phyloP scores from a whole-genome alignment of 2,113 vertebrate genomes.

The Uropsilus gracilis region DNA sequence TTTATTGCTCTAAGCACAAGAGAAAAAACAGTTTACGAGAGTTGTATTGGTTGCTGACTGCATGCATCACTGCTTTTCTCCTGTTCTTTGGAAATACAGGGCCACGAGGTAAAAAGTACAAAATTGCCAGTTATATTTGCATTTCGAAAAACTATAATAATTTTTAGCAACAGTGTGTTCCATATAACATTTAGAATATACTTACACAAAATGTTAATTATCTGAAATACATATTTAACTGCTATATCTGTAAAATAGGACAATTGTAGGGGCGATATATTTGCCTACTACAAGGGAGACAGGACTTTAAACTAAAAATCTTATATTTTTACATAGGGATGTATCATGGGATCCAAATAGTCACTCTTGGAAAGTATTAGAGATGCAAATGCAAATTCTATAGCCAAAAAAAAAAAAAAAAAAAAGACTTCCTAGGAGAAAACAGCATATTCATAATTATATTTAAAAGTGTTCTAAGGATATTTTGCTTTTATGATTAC shows the following conservation, averaged over 20 bases:
- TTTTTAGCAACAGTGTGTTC: background rate
- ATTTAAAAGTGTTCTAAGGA: constrained; percentile 35
- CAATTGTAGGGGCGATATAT: background rate
- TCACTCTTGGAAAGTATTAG: background rate
- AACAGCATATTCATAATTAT: constrained; percentile 13
- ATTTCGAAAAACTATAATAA: background rate
- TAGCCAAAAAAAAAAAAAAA: background rate
- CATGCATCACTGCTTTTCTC: background rate
- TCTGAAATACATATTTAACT: background rate
- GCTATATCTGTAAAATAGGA: background rate
- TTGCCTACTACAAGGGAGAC: background rate
- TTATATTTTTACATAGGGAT: background rate
- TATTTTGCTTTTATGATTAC: constrained; percentile 37
- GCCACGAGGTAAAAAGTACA: background rate
- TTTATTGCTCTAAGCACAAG: background rate
- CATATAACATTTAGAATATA: background rate
- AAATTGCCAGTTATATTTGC: background rate
- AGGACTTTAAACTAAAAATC: background rate
- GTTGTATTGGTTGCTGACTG: background rate
- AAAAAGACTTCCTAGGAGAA: background rate
- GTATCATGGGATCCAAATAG: background rate
- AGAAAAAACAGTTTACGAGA: background rate
- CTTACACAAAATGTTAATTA: background rate
- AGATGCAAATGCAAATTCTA: background rate
- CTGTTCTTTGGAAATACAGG: background rate